Base-by-base conservation (phyloP, 2,888 invertebrate species). In the Anticlea derivata region DNA sequence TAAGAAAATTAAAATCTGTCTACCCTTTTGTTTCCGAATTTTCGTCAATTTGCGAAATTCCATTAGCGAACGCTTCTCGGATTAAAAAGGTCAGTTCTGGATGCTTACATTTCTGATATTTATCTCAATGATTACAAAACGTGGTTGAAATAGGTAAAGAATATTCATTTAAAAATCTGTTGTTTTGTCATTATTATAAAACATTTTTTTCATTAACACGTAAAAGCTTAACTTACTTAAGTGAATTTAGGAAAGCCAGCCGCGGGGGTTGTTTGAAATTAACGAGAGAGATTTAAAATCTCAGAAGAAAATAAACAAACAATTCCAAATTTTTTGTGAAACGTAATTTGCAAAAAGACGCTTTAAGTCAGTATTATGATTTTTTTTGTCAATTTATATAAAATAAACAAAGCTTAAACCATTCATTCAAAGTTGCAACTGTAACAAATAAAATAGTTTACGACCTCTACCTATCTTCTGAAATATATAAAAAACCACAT, bases 401-500 rank as follows among this genome's bases (percentile, higher is more conserved):
- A n/a, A n/a, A 17, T 17, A 44, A 26, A 46, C 1, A 29, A 26
- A 35, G 17, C 5, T 17, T 22, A 12, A 10, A 43, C 26, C 7
- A 5, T 24, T 31, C 24, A 20, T 43, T 31, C 13, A 26, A 30
- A 26, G 24, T 47, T 38, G 41, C 13, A 39, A 44, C 40, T 29
- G 41, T 48, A 23, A 26, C 39, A 34, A 7, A 38, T 47, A 47
- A 66, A 61, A 61, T 30, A 44, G 20, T 48, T 44, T 48, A 53
- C 48, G 48, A 48, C 20, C 22, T 12, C 24, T 24, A 38, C 37
- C 33, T 68, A 71, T 65, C 59, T 83, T 85, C 85, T 77, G 80
- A 79, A 83, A 78, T 79, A 83, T 76, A 79, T 74, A 80, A 82
- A 71, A 73, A 68, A 70, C 66, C 70, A 70, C 79, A 82, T 83